Base-by-base conservation (phyloP, 2,797 vertebrate genomes). In the Alosa sapidissima region DNA sequence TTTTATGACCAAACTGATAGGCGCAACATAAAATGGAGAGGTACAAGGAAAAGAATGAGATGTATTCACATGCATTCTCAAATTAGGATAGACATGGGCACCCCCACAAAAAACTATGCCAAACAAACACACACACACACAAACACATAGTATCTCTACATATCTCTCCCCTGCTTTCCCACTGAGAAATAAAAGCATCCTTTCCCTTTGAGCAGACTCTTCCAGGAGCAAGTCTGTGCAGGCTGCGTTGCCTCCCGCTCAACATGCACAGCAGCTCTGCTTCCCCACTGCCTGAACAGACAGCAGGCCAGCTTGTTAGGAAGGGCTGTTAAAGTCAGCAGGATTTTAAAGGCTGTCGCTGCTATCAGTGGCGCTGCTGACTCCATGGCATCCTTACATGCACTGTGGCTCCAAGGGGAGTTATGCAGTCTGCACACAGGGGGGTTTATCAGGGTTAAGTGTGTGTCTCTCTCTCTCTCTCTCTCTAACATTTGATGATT, bases 91-190 rank as follows among this genome's bases (percentile, higher is more conserved):
- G 33, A 75, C 2, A 65, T 58, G 60, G 49, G n/a, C 60, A 65
- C 60, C 60, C 60, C 24, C 24, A 9, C 8, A 65, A 28, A 28
- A 28, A 28, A 28, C 33, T 54, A 14, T 75, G 13, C 24, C 60
- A 28, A 33, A 36, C 82, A 68, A 45, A 33, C 60, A 84, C 84
- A 60, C n/a, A 62, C 60, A 62, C 58, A 62, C 58, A 62, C n/a
- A 62, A n/a, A 62, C n/a, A 62, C 5, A 10, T 7, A 62, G 28
- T 28, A 28, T 28, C 28, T 28, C 28, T 28, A 28, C 28, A 28
- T 60, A 62, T 24, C n/a, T 8, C 58, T 62, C 10, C 60, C 24
- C 60, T 10, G 21, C n/a, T 47, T 41, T 78, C 72, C 14, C 41
- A 78, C 6, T 47, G 58, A 62, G n/a, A 62, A 62, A 62, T 62